Percentiles rank a stretch among this genome's conserved stretches.
Evolutionary conservation across 2,888 invertebrate species (phyloP).

Genomic region (Chymomyza fuscimana): DNA sequence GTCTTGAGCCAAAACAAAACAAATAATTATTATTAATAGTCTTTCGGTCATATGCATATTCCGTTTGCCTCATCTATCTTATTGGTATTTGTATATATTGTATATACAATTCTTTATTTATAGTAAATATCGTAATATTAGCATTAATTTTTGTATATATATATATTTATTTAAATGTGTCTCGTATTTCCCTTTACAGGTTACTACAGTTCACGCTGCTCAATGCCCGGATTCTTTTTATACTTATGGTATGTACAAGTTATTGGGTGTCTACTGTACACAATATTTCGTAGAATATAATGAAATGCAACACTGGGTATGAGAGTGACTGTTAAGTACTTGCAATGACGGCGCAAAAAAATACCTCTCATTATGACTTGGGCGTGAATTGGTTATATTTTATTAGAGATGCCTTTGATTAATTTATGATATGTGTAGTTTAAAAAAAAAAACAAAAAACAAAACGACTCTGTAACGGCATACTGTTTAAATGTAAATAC

Average conservation of each 20-base stretch:
- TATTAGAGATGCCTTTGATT: constrained; percentile 42
- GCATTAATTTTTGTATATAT: constrained; percentile 1
- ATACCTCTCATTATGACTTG: constrained; percentile 16
- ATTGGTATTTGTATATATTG: background rate
- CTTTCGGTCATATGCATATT: constrained; percentile 63
- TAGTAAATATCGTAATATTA: constrained; percentile 55
- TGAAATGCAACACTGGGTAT: constrained; percentile 8
- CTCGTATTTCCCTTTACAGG: constrained; percentile 81
- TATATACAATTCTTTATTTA: constrained; percentile 43
- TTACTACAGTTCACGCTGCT: constrained; percentile 94
- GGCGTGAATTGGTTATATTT: constrained; percentile 40
- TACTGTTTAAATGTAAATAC: background rate
- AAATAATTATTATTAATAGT: constrained; percentile 65
- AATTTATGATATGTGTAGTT: constrained; percentile 44
- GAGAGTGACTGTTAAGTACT: constrained; percentile 31
- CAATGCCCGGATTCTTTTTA: constrained; percentile 93
- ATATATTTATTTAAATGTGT: constrained; percentile 22
- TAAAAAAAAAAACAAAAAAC: no score
- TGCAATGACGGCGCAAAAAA: constrained; percentile 30
- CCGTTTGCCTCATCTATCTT: constrained; percentile 24
- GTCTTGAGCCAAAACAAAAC: constrained; percentile 29
- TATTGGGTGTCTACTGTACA: background rate
- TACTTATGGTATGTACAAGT: constrained; percentile 87
- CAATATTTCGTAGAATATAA: background rate
- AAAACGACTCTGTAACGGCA: constrained; percentile 19